Conservation (phyloP, 1,140 invertebrate genomes). For the Trachymyrmex septentrionalis region DNA sequence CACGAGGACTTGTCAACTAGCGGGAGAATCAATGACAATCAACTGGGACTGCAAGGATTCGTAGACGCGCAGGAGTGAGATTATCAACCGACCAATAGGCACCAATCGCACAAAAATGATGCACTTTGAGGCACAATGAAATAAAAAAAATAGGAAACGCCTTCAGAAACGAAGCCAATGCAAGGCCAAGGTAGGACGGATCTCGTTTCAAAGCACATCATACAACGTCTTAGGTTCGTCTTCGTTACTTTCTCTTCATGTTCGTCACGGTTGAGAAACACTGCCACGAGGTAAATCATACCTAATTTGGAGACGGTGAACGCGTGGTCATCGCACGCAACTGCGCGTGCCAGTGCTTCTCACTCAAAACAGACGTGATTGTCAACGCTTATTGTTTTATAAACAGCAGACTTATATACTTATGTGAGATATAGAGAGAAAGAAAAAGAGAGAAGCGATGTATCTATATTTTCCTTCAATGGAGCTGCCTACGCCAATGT, state of each 20-base stretch:
- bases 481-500: background rate
- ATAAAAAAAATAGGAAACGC: background rate
- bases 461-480: background rate
- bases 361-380: conserved; percentile 53
- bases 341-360: conserved; percentile 78
- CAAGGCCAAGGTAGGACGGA: background rate
- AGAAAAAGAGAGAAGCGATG: background rate
- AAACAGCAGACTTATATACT: background rate
- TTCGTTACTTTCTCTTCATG: background rate
- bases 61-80: background rate
- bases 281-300: conserved; percentile 81
- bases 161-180: background rate
- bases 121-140: background rate
- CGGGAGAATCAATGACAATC: conserved; percentile 75
- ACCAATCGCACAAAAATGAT: background rate
- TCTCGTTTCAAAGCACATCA: background rate
- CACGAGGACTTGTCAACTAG: conserved; percentile 75
- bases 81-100: background rate
- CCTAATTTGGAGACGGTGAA: conserved; percentile 81
- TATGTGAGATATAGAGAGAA: background rate
- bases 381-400: background rate
- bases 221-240: background rate
- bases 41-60: conserved; percentile 50
- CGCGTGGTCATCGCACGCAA: conserved; percentile 77
- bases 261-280: conserved; percentile 72